phyloP scores from a whole-genome alignment of 2,797 vertebrate species.

The Myotis vivesi region DNA sequence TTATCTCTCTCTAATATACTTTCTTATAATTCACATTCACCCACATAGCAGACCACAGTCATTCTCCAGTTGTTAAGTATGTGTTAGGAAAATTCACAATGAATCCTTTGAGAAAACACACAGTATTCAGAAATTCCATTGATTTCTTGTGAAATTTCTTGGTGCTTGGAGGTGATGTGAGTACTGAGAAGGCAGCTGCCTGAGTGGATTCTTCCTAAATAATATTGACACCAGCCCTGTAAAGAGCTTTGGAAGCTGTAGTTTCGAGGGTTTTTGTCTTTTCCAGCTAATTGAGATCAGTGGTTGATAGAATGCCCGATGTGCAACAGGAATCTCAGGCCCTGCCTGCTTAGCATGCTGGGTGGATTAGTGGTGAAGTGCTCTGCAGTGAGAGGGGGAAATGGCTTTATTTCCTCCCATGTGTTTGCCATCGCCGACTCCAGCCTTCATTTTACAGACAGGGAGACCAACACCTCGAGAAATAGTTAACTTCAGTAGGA shows the following conservation, averaged over 20 bases:
- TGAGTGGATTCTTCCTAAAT: background rate
- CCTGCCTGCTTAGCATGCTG: background rate
- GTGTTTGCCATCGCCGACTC: background rate
- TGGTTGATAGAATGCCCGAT: background rate
- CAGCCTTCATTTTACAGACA: background rate
- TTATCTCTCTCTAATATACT: background rate
- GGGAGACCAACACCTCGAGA: background rate
- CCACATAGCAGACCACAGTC: background rate
- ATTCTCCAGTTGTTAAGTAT: background rate
- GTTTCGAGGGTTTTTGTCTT: background rate
- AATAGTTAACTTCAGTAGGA: background rate
- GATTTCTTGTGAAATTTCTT: background rate
- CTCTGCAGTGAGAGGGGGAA: background rate
- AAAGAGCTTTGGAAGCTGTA: background rate
- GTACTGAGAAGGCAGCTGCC: background rate
- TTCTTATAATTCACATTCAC: background rate
- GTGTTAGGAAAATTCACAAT: conserved; percentile 6
- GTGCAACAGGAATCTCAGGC: background rate
- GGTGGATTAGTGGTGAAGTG: background rate
- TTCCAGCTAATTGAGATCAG: background rate
- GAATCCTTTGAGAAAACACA: background rate
- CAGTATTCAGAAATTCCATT: background rate
- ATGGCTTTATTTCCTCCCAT: background rate
- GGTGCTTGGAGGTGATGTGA: background rate
- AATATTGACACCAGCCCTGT: background rate